These are phyloP conservation scores for Sorex fumeus DNA, from an alignment of 2,113 vertebrate genomes.

Conservation along the genomic window DNA sequence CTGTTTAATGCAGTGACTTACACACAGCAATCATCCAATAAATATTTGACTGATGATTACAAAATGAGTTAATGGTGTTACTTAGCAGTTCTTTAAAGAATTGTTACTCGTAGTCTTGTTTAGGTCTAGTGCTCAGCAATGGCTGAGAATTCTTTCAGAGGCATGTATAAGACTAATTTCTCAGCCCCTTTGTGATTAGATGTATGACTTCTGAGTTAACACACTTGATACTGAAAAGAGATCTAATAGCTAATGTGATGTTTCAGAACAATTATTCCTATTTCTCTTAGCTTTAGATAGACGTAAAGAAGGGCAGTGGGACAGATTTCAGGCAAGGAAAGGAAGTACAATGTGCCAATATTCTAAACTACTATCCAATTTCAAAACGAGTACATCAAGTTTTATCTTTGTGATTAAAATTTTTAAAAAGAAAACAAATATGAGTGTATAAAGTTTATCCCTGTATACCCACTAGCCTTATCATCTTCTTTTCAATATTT, in stretches of 20 bases:
- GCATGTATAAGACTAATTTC: constrained; percentile 10
- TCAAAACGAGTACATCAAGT: constrained; percentile 3
- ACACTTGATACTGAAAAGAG: constrained; percentile 28
- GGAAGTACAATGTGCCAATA: not conserved
- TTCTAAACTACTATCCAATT: not conserved
- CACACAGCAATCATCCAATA: constrained; percentile 25
- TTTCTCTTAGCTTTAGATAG: constrained; percentile 10
- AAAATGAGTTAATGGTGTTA: not conserved
- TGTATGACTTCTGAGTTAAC: constrained; percentile 4
- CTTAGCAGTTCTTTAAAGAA: not conserved
- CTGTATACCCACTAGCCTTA: not conserved
- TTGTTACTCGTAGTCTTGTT: not conserved
- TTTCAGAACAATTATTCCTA: constrained; percentile 43
- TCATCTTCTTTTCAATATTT: constrained; percentile 41
- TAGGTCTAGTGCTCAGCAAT: not conserved
- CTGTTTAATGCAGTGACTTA: not conserved
- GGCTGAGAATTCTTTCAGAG: not conserved
- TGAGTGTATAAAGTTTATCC: not conserved
- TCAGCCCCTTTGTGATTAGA: not conserved
- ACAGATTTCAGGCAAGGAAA: not conserved
- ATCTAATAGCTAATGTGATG: not conserved
- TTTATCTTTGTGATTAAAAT: constrained; percentile 17
- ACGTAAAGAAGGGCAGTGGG: not conserved
- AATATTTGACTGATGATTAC: not conserved
- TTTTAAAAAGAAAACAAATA: not conserved